Base-by-base conservation (phyloP, 2,113 vertebrate species). In the Galemys pyrenaicus region DNA sequence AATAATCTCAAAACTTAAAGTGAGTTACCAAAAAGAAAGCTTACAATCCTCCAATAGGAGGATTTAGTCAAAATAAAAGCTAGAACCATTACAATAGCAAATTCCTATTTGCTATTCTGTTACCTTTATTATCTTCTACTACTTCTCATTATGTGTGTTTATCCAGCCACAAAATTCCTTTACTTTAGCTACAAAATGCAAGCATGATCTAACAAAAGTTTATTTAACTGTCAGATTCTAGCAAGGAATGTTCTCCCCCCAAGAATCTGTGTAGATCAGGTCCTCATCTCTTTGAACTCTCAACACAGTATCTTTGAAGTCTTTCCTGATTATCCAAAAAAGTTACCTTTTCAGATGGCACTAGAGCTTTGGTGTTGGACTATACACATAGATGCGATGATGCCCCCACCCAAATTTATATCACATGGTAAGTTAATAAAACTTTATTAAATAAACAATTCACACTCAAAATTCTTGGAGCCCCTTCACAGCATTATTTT, bases 1-100 rank as follows among this genome's bases (percentile, higher is more conserved):
- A 17, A 71, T 56, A 94, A 71, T 65, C 20, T 70, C 13, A 85
- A 92, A 86, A 65, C 4, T 49, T 30, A 89, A 68, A 88, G 9
- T 65, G 54, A 89, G 80, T 81, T 89, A 80, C 9, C 54, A 62
- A 32, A 90, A 87, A 64, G 6, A 88, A 75, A 15, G 56, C 20
- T 58, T 12, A 56, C 22, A 6, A 13, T 17, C 13, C 44, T 15
- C 51, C 35, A 37, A 26, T 11, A 39, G 8, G 4, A 44, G 35
- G n/a, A 3, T 19, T 90, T 37, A 79, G 13, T 89, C 46, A 26
- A 80, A 70, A 51, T 22, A 44, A 56, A 92, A 90, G 22, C 11
- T 46, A 82, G 77, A 54, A 16, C 67, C 30, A 51, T 17, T 74
- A 7, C 6, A 79, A 56, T 5, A 39, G 22, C n/a, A 77, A 85